Evolutionary conservation across 2,113 vertebrate species (phyloP).

Genomic region (Leptobrachium leishanense): DNA sequence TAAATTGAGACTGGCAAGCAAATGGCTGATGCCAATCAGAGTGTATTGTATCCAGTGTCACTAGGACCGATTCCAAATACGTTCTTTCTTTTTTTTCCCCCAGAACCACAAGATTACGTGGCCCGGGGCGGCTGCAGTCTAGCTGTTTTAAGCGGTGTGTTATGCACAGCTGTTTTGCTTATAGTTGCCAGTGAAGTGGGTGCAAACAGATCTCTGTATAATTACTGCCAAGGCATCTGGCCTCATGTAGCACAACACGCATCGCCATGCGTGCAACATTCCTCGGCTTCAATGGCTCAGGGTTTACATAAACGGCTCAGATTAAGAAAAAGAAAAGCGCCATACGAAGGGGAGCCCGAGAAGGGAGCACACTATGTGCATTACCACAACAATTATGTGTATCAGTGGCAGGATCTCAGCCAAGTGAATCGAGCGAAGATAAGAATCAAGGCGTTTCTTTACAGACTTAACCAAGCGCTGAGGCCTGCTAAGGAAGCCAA

Average conservation of each 20-base stretch:
- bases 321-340: slow-evolving; percentile 12
- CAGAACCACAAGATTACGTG: not conserved
- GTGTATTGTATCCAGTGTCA: not conserved
- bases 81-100: not conserved
- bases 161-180: slow-evolving; percentile 13
- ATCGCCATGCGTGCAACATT: slow-evolving; percentile 20
- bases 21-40: not conserved
- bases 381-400: slow-evolving; percentile 60
- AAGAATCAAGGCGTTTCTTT: slow-evolving; percentile 49
- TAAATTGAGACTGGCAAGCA: not conserved
- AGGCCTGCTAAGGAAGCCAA: slow-evolving; percentile 43
- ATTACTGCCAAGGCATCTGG: slow-evolving; percentile 24
- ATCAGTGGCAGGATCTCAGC: slow-evolving; percentile 56
- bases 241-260: slow-evolving; percentile 11
- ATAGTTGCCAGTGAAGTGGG: slow-evolving; percentile 1
- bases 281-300: not conserved
- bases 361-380: slow-evolving; percentile 58
- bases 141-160: not conserved
- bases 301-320: slow-evolving; percentile 41
- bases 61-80: not conserved
- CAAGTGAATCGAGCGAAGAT: slow-evolving; percentile 55
- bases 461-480: slow-evolving; percentile 43
- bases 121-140: not conserved
- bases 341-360: not conserved
- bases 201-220: slow-evolving; percentile 38